Evolutionary conservation across 2,888 invertebrate species (phyloP), one percentile per base, ranked within the genome.

Genomic region (Azorinus chamasolen): DNA sequence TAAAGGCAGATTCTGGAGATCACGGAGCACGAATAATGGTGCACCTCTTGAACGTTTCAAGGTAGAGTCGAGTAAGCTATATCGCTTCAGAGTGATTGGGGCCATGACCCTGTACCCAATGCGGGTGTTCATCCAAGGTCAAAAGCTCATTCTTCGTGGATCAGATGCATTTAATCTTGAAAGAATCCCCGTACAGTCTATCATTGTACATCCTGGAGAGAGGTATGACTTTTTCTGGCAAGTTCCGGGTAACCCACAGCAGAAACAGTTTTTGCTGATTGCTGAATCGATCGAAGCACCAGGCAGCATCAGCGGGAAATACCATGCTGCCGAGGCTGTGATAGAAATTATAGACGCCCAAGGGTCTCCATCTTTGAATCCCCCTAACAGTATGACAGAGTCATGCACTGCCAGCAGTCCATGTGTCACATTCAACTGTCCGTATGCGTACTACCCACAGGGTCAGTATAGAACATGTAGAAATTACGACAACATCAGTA

Each of bases 181-280:
- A 43, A 76, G 76, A 1, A 39, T 79, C 8, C 27, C 51, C 0
- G 81, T 83, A 1, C 75, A 87, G 16, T 79, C 75, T 8, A 65
- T 88, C 2, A 61, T 84, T 5, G 69, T 87, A 22, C 77, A 79
- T 43, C 76, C 85, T 4, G 89, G 88, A 0, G 87, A 89, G 55
- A 59, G 85, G 18, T 72, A 79, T 24, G 88, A 89, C 58, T 84
- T 89, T 50, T 57, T 54, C 37, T 74, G 76, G 65, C 32, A 61
- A 62, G 43, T 59, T 20, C 51, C 55, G 1, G n/a, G 22, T 22
- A 50, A 50, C 10, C 73, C 83, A n/a, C 25, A 46, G 3, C 25
- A 1, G 16, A 66, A 66, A 16, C 66, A 80, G 16, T 82, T 84
- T 50, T 79, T 83, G 74, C 53, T 89, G 2, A 69, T 87, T 10